phyloP scores from a whole-genome alignment of 1,140 invertebrate genomes.

The Calycopis cecrops region DNA sequence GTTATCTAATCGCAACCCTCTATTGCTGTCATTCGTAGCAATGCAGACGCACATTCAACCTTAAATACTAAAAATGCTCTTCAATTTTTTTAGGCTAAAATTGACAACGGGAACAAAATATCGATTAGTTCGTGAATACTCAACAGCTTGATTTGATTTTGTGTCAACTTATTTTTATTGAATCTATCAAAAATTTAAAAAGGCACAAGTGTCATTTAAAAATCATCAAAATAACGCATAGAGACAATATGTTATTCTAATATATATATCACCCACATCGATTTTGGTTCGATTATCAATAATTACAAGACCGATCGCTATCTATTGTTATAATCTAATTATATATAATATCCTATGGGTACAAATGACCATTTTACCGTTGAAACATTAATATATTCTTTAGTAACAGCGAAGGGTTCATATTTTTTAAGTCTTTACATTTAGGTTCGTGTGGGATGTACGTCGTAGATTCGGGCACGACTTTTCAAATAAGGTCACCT shows the following conservation, averaged over 20 bases:
- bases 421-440: no score
- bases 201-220: slow-evolving; percentile 11
- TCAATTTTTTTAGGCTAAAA: background rate
- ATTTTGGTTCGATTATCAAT: no score
- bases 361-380: no score
- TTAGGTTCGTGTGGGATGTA: background rate
- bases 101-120: no score
- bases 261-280: no score
- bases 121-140: background rate
- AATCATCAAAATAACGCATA: slow-evolving; percentile 6
- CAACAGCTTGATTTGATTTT: background rate
- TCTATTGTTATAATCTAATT: no score
- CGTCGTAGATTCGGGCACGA: background rate
- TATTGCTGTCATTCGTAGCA: no score
- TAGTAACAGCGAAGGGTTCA: no score
- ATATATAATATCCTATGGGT: no score
- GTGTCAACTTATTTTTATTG: background rate
- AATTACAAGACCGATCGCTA: no score
- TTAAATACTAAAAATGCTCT: slow-evolving; percentile 7
- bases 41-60: background rate
- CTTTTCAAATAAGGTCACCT: background rate
- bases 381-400: no score
- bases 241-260: no score
- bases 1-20: background rate
- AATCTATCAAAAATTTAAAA: slow-evolving; percentile 8